Base-by-base conservation (phyloP, 2,888 invertebrate genomes). In the Perizoma affinitatum region DNA sequence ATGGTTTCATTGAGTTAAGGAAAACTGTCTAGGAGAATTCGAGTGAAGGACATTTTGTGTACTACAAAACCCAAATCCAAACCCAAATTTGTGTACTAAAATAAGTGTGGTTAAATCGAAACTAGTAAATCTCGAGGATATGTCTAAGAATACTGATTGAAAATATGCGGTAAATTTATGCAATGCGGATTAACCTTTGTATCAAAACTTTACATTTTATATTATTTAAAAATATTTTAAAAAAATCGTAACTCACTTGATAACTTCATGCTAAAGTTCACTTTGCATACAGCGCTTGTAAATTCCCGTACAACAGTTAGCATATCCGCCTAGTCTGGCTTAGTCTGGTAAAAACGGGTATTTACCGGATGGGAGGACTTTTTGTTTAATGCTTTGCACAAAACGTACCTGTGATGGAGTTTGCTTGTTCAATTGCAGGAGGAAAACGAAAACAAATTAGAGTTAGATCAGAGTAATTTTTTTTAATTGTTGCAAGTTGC, bases 341-440 rank as follows among this genome's bases (percentile, higher is more conserved):
- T 83, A 83, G 82, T 84, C 84, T 78, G 76, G 84, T 83, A 83
- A 84, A 86, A 85, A 84, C 85, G 75, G 74, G 86, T 84, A 86
- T 86, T 83, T 81, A 82, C 83, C 78, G 82, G 82, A 82, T 73
- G 70, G 71, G 62, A 70, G 71, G 72, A 35, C 46, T 57, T 73
- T 73, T 75, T 73, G 67, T 66, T 69, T 77, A 78, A 76, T 78
- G 79, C 73, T 70, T 65, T 72, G 68, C 65, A 70, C 45, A 50
- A 42, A 61, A 51, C 44, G 46, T 61, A 41, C 50, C 47, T 49
- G 42, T 50, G 54, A 48, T 49, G 49, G 59, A 55, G 49, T 49
- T 58, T 38, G 43, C 22, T 51, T 55, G 51, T 54, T 58, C 53
- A 38, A 50, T 35, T 49, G n/a, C 8, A 44, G 35, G 33, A 56